A percentile compares a stretch with the other conserved stretches of the same genome.
These are phyloP conservation scores for Ophioderma brevispina DNA, from an alignment of 35 echinoderm and acorn worm genomes.

Conservation along the genomic window DNA sequence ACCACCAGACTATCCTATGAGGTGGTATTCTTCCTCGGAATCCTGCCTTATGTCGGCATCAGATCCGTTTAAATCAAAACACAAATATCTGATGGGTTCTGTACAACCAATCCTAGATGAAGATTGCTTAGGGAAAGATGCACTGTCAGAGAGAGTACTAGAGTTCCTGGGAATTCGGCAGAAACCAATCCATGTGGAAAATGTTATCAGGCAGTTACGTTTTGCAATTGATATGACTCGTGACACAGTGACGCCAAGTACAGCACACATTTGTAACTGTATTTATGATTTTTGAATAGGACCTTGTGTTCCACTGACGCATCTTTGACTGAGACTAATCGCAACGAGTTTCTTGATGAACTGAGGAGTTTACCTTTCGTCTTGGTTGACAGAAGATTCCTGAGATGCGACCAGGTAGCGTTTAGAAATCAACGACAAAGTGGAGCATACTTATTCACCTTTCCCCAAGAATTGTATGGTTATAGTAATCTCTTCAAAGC, in stretches of 20 bases:
- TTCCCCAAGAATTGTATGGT: neutral
- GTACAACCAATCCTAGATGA: slow-evolving; percentile 1
- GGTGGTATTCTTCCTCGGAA: neutral
- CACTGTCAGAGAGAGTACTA: neutral
- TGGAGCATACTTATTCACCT: neutral
- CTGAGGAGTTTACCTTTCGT: neutral
- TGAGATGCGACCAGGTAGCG: neutral
- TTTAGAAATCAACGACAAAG: neutral
- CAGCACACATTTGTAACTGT: neutral
- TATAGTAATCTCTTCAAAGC: neutral
- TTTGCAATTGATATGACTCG: neutral
- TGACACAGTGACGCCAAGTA: neutral
- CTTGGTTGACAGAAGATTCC: neutral
- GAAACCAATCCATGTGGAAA: neutral
- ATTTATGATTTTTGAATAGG: neutral
- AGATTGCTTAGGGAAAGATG: neutral
- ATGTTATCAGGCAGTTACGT: neutral
- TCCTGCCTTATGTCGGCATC: neutral
- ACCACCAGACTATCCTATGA: neutral
- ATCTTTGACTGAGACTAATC: neutral
- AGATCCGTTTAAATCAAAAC: neutral
- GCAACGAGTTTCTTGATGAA: neutral
- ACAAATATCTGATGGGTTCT: neutral
- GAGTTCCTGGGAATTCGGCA: neutral
- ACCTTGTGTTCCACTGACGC: neutral